These are phyloP conservation scores for Apaloderma vittatum DNA, from an alignment of 2,113 vertebrate species.

Conservation along the genomic window DNA sequence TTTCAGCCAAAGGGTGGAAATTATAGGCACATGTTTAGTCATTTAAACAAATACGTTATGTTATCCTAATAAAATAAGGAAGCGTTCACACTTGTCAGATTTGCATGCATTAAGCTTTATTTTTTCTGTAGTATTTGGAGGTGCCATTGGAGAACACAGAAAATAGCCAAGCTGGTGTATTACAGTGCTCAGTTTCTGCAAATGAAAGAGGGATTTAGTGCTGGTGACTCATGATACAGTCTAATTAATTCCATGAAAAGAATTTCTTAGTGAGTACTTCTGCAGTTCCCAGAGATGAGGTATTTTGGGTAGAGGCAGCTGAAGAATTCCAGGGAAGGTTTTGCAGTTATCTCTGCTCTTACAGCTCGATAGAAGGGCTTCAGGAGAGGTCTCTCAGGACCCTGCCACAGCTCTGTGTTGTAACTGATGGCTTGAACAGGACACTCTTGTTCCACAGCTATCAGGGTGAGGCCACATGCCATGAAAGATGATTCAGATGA, in stretches of 20 bases:
- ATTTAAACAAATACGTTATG: neutral
- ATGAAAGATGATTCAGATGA: neutral
- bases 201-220: neutral
- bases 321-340: constrained; percentile 13
- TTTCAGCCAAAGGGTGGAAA: neutral
- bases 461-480: neutral
- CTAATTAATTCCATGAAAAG: constrained; percentile 55
- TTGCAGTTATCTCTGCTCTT: constrained; percentile 13
- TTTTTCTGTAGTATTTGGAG: neutral
- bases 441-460: neutral
- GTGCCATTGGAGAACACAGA: neutral
- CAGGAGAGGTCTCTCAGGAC: neutral
- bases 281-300: neutral
- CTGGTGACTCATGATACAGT: constrained; percentile 33
- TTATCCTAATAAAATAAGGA: constrained; percentile 2
- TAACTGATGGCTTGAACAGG: neutral
- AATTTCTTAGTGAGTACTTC: constrained; percentile 2
- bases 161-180: neutral
- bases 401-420: neutral
- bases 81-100: neutral
- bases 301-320: neutral
- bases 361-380: neutral
- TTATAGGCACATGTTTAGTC: neutral
- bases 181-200: constrained; percentile 14
- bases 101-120: neutral